These are phyloP conservation scores for Sebastes itinus DNA, from an alignment of 2,797 vertebrate genomes.

Conservation along the genomic window DNA sequence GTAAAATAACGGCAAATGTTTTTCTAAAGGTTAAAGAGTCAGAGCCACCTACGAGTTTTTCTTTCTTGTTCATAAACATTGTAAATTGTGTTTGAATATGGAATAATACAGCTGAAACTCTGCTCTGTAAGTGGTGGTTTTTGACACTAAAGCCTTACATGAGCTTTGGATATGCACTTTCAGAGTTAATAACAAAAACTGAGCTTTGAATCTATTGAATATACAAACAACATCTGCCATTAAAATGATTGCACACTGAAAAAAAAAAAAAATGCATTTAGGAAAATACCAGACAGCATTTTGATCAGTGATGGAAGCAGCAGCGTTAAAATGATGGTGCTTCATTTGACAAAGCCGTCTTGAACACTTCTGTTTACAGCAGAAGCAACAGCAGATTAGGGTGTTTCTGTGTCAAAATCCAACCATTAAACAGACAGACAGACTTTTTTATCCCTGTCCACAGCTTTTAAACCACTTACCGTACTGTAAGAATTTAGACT, in stretches of 20 bases:
- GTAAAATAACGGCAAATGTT: neutral
- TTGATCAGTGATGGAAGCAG: constrained; percentile 39
- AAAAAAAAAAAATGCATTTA: constrained; percentile 1
- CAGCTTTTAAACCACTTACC: constrained; percentile 78
- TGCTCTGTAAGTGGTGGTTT: neutral
- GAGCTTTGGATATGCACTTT: neutral
- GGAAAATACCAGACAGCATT: constrained; percentile 14
- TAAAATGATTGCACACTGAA: constrained; percentile 8
- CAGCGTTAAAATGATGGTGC: constrained; percentile 28
- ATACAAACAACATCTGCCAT: constrained; percentile 11
- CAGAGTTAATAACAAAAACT: neutral
- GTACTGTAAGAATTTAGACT: constrained; percentile 59
- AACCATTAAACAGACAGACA: constrained; percentile 73
- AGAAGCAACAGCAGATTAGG: constrained; percentile 77
- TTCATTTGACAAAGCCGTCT: constrained; percentile 74
- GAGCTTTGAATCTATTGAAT: neutral
- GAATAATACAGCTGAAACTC: neutral
- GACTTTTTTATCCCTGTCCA: constrained; percentile 70
- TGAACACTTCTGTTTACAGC: constrained; percentile 73
- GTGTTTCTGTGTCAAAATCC: constrained; percentile 76
- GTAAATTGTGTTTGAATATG: neutral
- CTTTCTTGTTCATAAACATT: neutral
- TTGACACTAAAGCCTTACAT: neutral
- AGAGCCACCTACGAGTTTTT: neutral
- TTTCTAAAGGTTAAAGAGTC: neutral